Base-by-base conservation (phyloP, 2,113 vertebrate species). In the Chionomys nivalis region DNA sequence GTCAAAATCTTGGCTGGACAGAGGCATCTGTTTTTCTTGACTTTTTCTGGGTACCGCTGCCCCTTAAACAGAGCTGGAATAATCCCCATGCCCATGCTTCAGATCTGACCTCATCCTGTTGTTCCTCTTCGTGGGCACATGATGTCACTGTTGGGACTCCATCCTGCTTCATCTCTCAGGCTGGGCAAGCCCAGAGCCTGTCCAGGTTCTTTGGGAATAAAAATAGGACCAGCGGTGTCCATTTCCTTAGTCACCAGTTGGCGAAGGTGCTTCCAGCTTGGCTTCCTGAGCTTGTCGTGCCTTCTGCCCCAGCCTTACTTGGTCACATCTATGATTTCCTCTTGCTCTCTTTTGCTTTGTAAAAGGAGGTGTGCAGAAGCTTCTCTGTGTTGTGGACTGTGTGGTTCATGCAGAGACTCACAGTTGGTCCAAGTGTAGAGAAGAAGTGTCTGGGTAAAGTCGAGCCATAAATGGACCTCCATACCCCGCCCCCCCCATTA, bases 61-160 rank as follows among this genome's bases (percentile, higher is more conserved):
- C 61, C 55, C 76, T 82, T 3, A 19, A 61, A 73, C 0, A 2
- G 9, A 63, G 21, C 31, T 70, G 76, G 12, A 16, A n/a, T 63
- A 4, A 19, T 24, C 4, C 0, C 5, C 42, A 4, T 1, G 7
- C 10, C 36, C 49, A 10, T 52, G 12, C 0, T 39, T 42, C 24
- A 7, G 21, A 66, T 5, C 14, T 2, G 1, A 31, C 7, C n/a
- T 11, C 49, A 23, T 7, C 39, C 73, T 76, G 93, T 49, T 44
- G 10, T 91, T 92, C 66, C 55, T 21, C 0, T 55, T 65, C 3
- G 3, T 4, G 72, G 52, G 81, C 97, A 95, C 97, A 72, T 28
- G 94, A 82, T 97, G 97, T 88, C 95, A 39, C 96, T 96, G 86
- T 94, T 94, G 95, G 7, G 78, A 88, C 96, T 97, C 89, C 2